A percentile compares a stretch with the other conserved stretches of the same genome.
phyloP scores from a whole-genome alignment of 2,797 vertebrate genomes.

The Simalia tracyae region DNA sequence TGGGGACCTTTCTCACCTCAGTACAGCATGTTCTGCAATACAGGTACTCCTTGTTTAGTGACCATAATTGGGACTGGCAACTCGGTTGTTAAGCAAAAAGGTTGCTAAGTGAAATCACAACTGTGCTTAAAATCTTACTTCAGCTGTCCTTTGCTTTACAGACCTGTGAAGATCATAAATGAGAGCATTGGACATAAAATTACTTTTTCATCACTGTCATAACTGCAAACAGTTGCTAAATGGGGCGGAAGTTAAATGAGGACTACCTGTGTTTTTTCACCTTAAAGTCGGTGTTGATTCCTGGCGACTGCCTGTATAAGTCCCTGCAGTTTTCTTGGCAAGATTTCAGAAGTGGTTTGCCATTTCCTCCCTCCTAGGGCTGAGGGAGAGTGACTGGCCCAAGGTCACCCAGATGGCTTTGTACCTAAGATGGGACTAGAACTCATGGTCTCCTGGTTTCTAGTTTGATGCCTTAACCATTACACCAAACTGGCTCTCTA shows the following conservation, averaged over 20 bases:
- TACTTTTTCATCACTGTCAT: background rate
- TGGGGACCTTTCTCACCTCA: too few species aligned
- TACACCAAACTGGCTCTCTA: background rate
- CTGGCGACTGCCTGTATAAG: background rate
- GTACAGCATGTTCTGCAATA: too few species aligned
- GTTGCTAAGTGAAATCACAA: too few species aligned
- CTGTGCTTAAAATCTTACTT: too few species aligned
- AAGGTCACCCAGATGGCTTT: background rate
- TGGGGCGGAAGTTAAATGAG: background rate
- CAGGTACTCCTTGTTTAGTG: too few species aligned
- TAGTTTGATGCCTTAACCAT: background rate
- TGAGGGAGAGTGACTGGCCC: background rate
- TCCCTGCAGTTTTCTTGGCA: background rate
- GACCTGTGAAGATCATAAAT: too few species aligned
- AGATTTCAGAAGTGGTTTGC: background rate
- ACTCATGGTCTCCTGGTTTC: background rate
- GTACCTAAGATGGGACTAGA: background rate
- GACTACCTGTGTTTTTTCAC: background rate
- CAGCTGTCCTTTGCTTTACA: too few species aligned
- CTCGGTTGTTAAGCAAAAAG: too few species aligned
- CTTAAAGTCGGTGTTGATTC: background rate
- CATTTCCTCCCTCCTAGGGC: background rate
- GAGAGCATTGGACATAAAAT: too few species aligned
- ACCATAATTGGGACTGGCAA: too few species aligned
- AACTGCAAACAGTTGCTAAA: background rate